Evolutionary conservation across 2,888 invertebrate species (phyloP), one percentile per base, ranked within the genome.

Genomic region (Priocnemis perturbator): DNA sequence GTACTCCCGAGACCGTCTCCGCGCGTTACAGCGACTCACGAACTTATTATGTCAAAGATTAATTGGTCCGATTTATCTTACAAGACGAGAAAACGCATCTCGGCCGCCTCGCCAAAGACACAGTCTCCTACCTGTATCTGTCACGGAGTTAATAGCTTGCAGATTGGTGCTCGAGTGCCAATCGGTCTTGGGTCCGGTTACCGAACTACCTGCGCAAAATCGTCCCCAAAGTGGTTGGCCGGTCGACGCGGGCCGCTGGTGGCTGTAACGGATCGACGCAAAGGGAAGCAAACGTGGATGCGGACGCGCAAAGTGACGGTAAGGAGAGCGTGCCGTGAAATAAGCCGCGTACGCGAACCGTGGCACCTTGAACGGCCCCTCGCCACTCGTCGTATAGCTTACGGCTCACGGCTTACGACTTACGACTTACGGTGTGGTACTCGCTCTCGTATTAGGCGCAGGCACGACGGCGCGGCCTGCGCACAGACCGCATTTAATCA

Each of bases 401-500:
- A 26, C 26, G 26, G 26, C 30, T 23, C 19, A 5, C 57, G 15
- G 4, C 57, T 57, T 23, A n/a, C 20, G 17, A n/a, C 30, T 30
- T 37, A 4, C 17, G 37, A 17, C 5, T 17, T 30, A 11, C 44
- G 57, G 3, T 19, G 17, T 53, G 21, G 21, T 2, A 53, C 23
- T 19, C 17, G 60, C 67, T 53, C 67, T 67, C 60, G 66, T 69
- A 71, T 56, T 64, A 71, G 59, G 60, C 37, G 37, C 50, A 69
- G 74, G 60, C 70, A 57, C 56, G 63, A 61, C 61, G 65, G 15
- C 30, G 63, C 63, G 50, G 71, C 63, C 68, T 53, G 74, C 64
- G 70, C 66, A 11, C 37, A 79, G 78, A 86, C 87, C 87, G 84
- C 87, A 87, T 87, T 88, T 87, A 88, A 88, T 88, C 87, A 88